Evolutionary conservation across 1,140 invertebrate genomes (phyloP).

Genomic region (Anthonomus grandis): DNA sequence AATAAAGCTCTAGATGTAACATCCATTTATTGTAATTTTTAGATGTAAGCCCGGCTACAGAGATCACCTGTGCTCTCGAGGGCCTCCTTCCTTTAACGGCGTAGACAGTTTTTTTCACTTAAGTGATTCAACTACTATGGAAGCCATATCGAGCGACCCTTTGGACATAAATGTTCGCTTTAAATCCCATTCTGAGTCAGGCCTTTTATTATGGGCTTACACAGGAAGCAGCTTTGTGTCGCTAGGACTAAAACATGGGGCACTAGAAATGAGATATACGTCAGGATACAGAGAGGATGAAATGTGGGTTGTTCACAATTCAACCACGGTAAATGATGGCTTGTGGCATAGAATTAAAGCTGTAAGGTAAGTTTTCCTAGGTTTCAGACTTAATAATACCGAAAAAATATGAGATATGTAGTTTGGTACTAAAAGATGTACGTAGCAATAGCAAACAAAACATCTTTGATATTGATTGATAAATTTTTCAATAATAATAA

Average conservation of each 20-base stretch:
- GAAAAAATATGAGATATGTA: too few species aligned
- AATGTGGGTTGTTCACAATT: slow-evolving; percentile 77
- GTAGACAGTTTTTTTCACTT: slow-evolving; percentile 68
- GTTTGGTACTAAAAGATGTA: too few species aligned
- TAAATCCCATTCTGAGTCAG: slow-evolving; percentile 62
- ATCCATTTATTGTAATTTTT: slow-evolving; percentile 7
- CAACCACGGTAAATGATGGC: slow-evolving; percentile 84
- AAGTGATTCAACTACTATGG: slow-evolving; percentile 61
- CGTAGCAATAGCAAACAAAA: too few species aligned
- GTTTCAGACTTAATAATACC: too few species aligned
- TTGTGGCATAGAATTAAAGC: slow-evolving; percentile 87
- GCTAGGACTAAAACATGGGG: slow-evolving; percentile 76
- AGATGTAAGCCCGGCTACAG: slow-evolving; percentile 41
- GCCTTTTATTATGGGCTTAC: slow-evolving; percentile 89
- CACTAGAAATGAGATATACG: slow-evolving; percentile 66
- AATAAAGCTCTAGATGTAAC: slow-evolving; percentile 8
- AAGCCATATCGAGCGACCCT: slow-evolving; percentile 72
- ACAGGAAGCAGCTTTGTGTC: slow-evolving; percentile 74
- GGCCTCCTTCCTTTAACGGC: slow-evolving; percentile 50
- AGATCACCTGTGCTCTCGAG: slow-evolving; percentile 44
- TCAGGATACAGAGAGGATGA: slow-evolving; percentile 68
- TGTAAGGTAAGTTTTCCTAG: slow-evolving; percentile 68
- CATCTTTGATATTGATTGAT: too few species aligned
- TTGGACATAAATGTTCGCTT: slow-evolving; percentile 79
- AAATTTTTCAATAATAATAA: too few species aligned